phyloP scores from a whole-genome alignment of 2,797 vertebrate species.

The Chelon labrosus region DNA sequence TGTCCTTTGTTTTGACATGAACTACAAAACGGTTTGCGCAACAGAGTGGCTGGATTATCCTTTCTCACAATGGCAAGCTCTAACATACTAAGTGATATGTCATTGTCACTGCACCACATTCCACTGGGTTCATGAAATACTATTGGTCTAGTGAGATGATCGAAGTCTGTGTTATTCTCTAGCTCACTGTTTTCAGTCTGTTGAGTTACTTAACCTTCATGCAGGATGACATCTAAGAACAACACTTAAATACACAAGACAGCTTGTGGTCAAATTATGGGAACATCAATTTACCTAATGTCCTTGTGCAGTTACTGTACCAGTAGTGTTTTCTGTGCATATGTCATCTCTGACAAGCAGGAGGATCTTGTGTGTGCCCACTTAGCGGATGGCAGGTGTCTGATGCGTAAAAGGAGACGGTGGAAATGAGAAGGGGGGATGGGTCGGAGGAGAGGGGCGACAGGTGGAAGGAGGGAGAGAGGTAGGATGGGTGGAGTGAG shows the following conservation, averaged over 20 bases:
- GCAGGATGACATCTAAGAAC: constrained; percentile 9
- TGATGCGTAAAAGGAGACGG: constrained; percentile 72
- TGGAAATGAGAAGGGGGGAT: constrained; percentile 25
- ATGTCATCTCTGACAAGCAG: constrained; percentile 30
- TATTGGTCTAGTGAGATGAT: neutral
- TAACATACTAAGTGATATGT: neutral
- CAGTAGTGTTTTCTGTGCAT: constrained; percentile 23
- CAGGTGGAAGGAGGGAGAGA: constrained; percentile 61
- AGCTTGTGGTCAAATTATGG: constrained; percentile 28
- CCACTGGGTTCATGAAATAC: neutral
- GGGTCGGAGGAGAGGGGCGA: constrained; percentile 42
- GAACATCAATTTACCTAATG: constrained; percentile 39
- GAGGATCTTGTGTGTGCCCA: constrained; percentile 26
- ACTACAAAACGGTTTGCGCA: constrained; percentile 31
- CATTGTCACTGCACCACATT: neutral
- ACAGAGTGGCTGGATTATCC: constrained; percentile 18
- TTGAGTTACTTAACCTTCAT: neutral
- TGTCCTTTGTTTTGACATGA: constrained; percentile 34
- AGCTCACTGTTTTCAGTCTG: neutral
- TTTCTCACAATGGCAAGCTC: constrained; percentile 8
- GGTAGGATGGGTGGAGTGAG: constrained; percentile 73
- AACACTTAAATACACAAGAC: neutral
- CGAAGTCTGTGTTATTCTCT: neutral
- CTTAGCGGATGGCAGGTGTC: constrained; percentile 61
- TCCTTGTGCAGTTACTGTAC: constrained; percentile 11